These are phyloP conservation scores for Panulirus ornatus DNA, from an alignment of 1,140 invertebrate species.

Conservation along the genomic window DNA sequence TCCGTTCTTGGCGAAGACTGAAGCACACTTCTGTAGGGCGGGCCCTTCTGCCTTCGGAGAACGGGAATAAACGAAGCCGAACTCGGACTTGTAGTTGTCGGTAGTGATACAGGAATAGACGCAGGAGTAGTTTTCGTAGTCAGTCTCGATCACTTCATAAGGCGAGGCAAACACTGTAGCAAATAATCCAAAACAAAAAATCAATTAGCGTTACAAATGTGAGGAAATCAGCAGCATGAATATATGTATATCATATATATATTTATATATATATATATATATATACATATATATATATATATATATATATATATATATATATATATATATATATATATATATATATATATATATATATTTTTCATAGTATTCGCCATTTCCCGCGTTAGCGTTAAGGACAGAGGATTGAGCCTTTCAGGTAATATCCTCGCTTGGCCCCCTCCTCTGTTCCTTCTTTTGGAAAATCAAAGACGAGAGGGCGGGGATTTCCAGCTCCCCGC, in stretches of 20 bases:
- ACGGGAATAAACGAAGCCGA: slow-evolving; percentile 35
- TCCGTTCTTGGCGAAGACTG: slow-evolving; percentile 29
- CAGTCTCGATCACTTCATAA: slow-evolving; percentile 20
- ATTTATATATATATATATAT: slow-evolving; percentile 38
- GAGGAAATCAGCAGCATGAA: not conserved
- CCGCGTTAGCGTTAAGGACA: too few species aligned
- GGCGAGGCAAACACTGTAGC: slow-evolving; percentile 1
- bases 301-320: not conserved
- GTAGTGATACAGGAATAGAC: slow-evolving; percentile 26
- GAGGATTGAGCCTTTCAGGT: too few species aligned
- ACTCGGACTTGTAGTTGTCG: slow-evolving; percentile 30
- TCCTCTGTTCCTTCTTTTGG: too few species aligned
- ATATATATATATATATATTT: slow-evolving; percentile 9
- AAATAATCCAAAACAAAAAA: not conserved
- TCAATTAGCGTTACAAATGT: too few species aligned
- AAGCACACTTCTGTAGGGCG: not conserved
- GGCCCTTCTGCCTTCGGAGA: slow-evolving; percentile 9
- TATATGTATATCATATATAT: slow-evolving; percentile 35
- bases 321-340: slow-evolving; percentile 7
- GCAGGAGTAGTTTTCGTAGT: slow-evolving; percentile 45
- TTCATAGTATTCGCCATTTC: too few species aligned
- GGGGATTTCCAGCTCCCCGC: too few species aligned
- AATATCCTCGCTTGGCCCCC: too few species aligned
- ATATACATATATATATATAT: slow-evolving; percentile 15
- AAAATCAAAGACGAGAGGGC: too few species aligned